Evolutionary conservation across 2,113 vertebrate genomes (phyloP), one percentile per base, ranked within the genome.

Genomic region (Noturus placidus): DNA sequence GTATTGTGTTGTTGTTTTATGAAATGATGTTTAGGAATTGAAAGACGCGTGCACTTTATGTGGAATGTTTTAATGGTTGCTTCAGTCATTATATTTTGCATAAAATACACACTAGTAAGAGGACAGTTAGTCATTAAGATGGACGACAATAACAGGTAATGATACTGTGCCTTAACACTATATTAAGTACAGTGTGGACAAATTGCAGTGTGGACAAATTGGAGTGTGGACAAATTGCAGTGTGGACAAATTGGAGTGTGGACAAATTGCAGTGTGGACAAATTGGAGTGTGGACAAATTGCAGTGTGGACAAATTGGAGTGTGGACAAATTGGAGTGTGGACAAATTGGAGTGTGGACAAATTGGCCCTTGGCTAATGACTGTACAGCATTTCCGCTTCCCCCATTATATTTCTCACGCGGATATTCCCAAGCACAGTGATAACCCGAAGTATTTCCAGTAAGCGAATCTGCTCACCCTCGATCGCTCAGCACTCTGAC

Each of bases 381-480:
- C 5, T 25, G 30, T 2, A 38, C 7, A 25, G 1, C 10, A 38
- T 82, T 82, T 25, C 3, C 20, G 42, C 19, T 6, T 42, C 63
- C 0, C 20, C 14, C 19, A 25, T 70, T 52, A 38, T 33, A 52
- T 54, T 54, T 70, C 82, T 22, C 1, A 46, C 22, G 15, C 30
- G 17, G 20, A 22, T 30, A 20, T 74, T 42, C 20, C 70, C 9
- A 13, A 46, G 38, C 70, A 17, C 20, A 4, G 46, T n/a, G 33
- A 54, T 81, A 42, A 70, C 33, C 33, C 19, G 25, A 42, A 50
- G 76, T 83, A 6, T 61, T 54, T 87, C 74, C 81, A 63, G 69
- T 83, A 77, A 83, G 42, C 17, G 35, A 63, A 38, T 70, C 17
- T 67, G 59, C 52, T 79, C 65, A 14, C 56, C 19, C 9, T n/a